These are phyloP conservation scores for Plemyria rubiginata DNA, from an alignment of 2,888 invertebrate species.

Conservation along the genomic window DNA sequence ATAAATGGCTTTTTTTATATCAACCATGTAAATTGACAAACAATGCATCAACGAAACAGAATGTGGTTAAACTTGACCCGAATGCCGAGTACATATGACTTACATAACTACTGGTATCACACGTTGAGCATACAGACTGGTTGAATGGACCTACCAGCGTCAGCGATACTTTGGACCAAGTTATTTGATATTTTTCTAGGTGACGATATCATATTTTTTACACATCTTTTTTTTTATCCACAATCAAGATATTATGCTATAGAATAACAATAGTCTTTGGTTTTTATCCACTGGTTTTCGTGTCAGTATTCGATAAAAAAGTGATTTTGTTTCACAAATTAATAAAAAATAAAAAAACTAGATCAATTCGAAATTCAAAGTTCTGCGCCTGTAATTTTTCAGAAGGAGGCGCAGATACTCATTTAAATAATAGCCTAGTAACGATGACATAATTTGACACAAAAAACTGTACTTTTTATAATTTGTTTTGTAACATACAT, in stretches of 20 bases:
- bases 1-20: background rate
- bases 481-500: constrained; percentile 41
- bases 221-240: background rate
- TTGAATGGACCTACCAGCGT: constrained; percentile 16
- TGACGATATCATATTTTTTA: background rate
- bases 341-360: background rate
- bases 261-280: background rate
- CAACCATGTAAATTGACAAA: constrained; percentile 8
- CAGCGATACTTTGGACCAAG: constrained; percentile 14
- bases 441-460: constrained; percentile 34
- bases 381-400: background rate
- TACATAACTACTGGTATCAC: constrained; percentile 38
- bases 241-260: background rate
- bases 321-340: background rate
- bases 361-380: constrained; percentile 3
- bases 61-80: constrained; percentile 43
- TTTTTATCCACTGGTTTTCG: background rate
- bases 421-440: constrained; percentile 24
- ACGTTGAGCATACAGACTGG: constrained; percentile 16
- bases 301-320: background rate
- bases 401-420: constrained; percentile 14
- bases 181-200: background rate
- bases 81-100: constrained; percentile 31
- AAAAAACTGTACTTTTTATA: constrained; percentile 34
- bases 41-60: constrained; percentile 34